phyloP scores from a whole-genome alignment of 2,113 vertebrate genomes.

The Pachypanchax playfairii region DNA sequence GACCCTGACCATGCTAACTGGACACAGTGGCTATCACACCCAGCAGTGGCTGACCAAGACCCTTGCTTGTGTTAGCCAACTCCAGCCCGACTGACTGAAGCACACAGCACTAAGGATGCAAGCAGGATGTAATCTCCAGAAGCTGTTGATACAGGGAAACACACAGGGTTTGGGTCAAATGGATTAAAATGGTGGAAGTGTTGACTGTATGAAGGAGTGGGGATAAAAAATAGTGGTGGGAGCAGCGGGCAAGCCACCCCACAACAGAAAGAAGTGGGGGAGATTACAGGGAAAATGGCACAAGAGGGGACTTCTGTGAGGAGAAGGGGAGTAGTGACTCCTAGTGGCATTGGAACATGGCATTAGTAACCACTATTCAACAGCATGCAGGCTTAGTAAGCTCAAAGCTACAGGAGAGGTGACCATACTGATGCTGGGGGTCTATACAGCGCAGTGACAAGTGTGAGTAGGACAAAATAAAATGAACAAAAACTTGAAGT shows the following conservation, averaged over 20 bases:
- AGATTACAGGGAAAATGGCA: conserved; percentile 80
- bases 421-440: conserved; percentile 41
- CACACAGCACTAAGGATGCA: conserved; percentile 63
- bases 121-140: conserved; percentile 79
- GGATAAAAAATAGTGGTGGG: conserved; percentile 67
- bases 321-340: conserved; percentile 73
- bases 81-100: conserved; percentile 63
- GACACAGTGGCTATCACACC: conserved; percentile 65
- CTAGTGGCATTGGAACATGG: conserved; percentile 76
- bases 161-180: conserved; percentile 80
- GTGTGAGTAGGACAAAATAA: conserved; percentile 21
- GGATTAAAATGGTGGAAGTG: conserved; percentile 83
- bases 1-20: conserved; percentile 50
- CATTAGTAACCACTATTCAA: conserved; percentile 74
- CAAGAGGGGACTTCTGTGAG: conserved; percentile 61
- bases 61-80: conserved; percentile 49
- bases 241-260: conserved; percentile 79
- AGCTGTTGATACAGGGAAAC: conserved; percentile 82
- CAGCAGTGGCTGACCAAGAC: conserved; percentile 70
- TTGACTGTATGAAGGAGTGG: conserved; percentile 72
- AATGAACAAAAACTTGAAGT: not conserved
- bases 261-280: conserved; percentile 74
- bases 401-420: conserved; percentile 54
- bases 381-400: conserved; percentile 72
- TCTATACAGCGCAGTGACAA: conserved; percentile 33